Evolutionary conservation across 2,797 vertebrate genomes (phyloP), one percentile per base, ranked within the genome.

Genomic region (Trematomus bernacchii): DNA sequence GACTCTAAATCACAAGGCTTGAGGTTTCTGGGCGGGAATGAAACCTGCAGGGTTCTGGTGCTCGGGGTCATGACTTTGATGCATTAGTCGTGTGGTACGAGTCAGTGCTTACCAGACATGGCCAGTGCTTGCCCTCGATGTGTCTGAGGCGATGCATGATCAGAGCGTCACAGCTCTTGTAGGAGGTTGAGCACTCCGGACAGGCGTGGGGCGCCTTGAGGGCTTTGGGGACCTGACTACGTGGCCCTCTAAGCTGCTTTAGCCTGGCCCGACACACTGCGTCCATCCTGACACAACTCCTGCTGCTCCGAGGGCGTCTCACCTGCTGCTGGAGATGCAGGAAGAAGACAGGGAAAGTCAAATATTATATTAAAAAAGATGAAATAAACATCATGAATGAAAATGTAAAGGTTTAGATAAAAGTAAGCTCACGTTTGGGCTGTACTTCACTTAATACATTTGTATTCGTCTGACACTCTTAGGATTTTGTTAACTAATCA

Each of bases 91-190:
- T 33, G 52, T 10, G 18, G 13, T 44, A 62, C 6, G 21, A 16
- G 37, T 30, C 8, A 1, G 21, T 42, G 55, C 95, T 92, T 93
- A 96, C 96, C 89, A 84, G 95, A 82, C 96, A 96, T 6, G 95
- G 95, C 96, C 95, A 96, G 90, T 95, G 95, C 80, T 96, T 96
- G 57, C 96, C 96, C 85, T 95, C 92, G 0, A 95, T 89, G 88
- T 96, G 96, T 80, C 94, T 90, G 54, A 96, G 93, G 55, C 88
- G 92, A 78, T 96, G 96, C 92, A 96, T 94, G 77, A 95, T 92
- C n/a, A 96, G 94, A 42, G 93, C 79, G 10, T 96, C 94, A 9
- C 96, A 96, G 90, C 95, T 94, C 77, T 82, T 91, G 88, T 95
- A 95, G 60, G 92, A 64, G 55, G 91, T 70, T 8, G 89, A 40